Percentiles rank a stretch among this genome's conserved stretches.
phyloP scores from a whole-genome alignment of 2,113 vertebrate genomes.

The zebrafish (Danio rerio) region GRCz12tu NC_133187.1:42115501-42116000 shows the following conservation, averaged over 20 bases:
- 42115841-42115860: background rate
- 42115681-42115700: constrained; percentile 30
- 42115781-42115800: background rate
- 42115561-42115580: constrained; percentile 76
- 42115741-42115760: background rate
- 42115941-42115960: no score
- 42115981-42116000: no score
- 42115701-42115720: constrained; percentile 8
- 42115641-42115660: constrained; percentile 41
- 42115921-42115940: no score
- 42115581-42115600: constrained; percentile 69
- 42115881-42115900: background rate
- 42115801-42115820: background rate
- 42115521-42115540: constrained; percentile 63
- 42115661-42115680: constrained; percentile 40
- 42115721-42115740: constrained; percentile 34
- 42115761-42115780: constrained; percentile 35
- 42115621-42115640: constrained; percentile 50
- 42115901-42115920: background rate
- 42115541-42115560: constrained; percentile 74
- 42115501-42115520: constrained; percentile 26
- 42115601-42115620: constrained; percentile 72
- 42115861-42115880: background rate
- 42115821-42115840: background rate
- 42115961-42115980: no score